Evolutionary conservation across 2,888 invertebrate genomes (phyloP), one percentile per base, ranked within the genome.

Genomic region (Agriopis marginaria): DNA sequence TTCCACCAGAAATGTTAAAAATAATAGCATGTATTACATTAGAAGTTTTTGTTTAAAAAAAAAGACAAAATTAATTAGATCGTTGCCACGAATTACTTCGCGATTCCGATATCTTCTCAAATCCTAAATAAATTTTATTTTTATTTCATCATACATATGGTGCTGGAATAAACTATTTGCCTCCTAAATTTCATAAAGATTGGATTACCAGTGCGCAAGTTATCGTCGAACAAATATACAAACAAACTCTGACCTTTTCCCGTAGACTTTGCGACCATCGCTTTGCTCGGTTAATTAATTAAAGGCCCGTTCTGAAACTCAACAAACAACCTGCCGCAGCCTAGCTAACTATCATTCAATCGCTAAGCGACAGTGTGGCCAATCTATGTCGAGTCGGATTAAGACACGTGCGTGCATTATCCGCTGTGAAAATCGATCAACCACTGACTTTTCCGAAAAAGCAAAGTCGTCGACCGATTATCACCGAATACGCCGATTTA

Each of bases 391-490:
- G 82, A 80, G 80, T 81, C 83, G 76, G 78, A 77, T 74, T 74
- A 71, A 73, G 85, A 86, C 93, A 91, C 93, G 93, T 91, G 93
- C 93, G 92, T 93, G 90, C 84, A 84, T 89, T 91, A 93, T 92
- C 85, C 84, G 88, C 92, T 92, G 91, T 92, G 92, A 84, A 92
- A 94, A 93, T 94, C 90, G 88, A 92, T 92, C 91, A 79, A 79
- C 78, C 79, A 86, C 84, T 82, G 79, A 88, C 85, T 92, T 89
- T 90, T 87, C 89, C 87, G 86, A 88, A 88, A 87, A 87, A 84
- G 84, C 77, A 63, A 78, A 87, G 90, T 85, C 90, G 85, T 82
- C 87, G 92, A 77, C 93, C 93, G 93, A 93, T 92, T 92, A 89
- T 75, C 73, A 75, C 79, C 84, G 79, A 89, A 89, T 91, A 88